These are phyloP conservation scores for Crotalus helleri DNA, from an alignment of 2,113 vertebrate genomes.

Conservation along the genomic window DNA sequence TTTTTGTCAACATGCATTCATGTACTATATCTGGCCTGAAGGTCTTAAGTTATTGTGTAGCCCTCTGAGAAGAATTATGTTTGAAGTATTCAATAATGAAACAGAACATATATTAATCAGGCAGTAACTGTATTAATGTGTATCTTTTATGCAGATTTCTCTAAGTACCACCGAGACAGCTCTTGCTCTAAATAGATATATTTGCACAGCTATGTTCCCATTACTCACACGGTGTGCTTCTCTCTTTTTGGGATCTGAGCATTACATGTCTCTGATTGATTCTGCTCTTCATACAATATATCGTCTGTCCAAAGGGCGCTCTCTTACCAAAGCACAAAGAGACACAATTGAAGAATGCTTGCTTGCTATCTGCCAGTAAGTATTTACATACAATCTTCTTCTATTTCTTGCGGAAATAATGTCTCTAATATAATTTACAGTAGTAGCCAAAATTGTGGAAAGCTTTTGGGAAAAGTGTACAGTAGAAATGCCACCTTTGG, in stretches of 20 bases:
- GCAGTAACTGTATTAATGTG: slow-evolving; percentile 14
- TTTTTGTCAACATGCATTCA: not conserved
- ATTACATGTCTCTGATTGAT: slow-evolving; percentile 87
- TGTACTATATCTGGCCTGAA: not conserved
- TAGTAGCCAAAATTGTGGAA: too few species aligned
- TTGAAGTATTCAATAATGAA: not conserved
- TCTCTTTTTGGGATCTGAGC: slow-evolving; percentile 91
- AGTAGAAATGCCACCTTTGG: too few species aligned
- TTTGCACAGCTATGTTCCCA: slow-evolving; percentile 91
- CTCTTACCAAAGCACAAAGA: slow-evolving; percentile 95
- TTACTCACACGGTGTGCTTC: slow-evolving; percentile 93
- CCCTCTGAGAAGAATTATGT: not conserved
- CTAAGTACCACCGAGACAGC: slow-evolving; percentile 93
- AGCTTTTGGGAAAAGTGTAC: too few species aligned
- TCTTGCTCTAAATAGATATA: slow-evolving; percentile 91
- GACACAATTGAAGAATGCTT: slow-evolving; percentile 97
- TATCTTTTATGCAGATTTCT: slow-evolving; percentile 75
- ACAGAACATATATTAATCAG: not conserved
- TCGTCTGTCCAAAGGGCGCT: slow-evolving; percentile 91
- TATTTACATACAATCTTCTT: not conserved
- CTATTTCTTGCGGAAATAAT: not conserved
- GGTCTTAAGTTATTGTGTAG: not conserved
- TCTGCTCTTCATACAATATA: slow-evolving; percentile 95
- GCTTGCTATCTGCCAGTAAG: slow-evolving; percentile 92
- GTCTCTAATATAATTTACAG: not conserved